Evolutionary conservation across 1,140 invertebrate species (phyloP).

Genomic region (Doryteuthis pealeii): DNA sequence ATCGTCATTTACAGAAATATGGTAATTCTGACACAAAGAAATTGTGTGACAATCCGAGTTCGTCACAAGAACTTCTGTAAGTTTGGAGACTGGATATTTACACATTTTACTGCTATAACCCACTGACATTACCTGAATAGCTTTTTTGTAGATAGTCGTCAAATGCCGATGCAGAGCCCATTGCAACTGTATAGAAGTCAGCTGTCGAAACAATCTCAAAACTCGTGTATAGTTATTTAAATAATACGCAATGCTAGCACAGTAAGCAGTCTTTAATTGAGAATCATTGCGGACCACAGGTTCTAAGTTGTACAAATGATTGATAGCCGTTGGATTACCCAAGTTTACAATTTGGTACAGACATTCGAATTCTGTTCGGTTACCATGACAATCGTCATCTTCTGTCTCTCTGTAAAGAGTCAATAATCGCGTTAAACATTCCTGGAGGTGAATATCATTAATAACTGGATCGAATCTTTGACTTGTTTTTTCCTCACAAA

Average conservation of each 20-base stretch:
- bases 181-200: slow-evolving; percentile 25
- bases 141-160: slow-evolving; percentile 35
- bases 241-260: slow-evolving; percentile 29
- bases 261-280: slow-evolving; percentile 25
- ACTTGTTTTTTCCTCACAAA: slow-evolving; percentile 38
- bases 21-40: not conserved
- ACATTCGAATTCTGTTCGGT: slow-evolving; percentile 44
- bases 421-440: slow-evolving; percentile 57
- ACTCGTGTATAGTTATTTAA: slow-evolving; percentile 30
- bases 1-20: not conserved
- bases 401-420: slow-evolving; percentile 39
- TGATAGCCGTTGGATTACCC: slow-evolving; percentile 39
- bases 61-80: slow-evolving; percentile 25
- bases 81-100: slow-evolving; percentile 34
- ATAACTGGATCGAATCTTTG: slow-evolving; percentile 53
- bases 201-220: slow-evolving; percentile 14
- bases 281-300: slow-evolving; percentile 20
- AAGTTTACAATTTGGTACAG: slow-evolving; percentile 52
- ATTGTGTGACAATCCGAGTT: not conserved
- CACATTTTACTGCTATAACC: slow-evolving; percentile 41
- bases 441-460: slow-evolving; percentile 56
- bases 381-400: slow-evolving; percentile 15
- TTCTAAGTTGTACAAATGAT: slow-evolving; percentile 35
- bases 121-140: slow-evolving; percentile 32
- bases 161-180: slow-evolving; percentile 45